Evolutionary conservation across 2,888 invertebrate genomes (phyloP).

Genomic region (Elysia crispata): DNA sequence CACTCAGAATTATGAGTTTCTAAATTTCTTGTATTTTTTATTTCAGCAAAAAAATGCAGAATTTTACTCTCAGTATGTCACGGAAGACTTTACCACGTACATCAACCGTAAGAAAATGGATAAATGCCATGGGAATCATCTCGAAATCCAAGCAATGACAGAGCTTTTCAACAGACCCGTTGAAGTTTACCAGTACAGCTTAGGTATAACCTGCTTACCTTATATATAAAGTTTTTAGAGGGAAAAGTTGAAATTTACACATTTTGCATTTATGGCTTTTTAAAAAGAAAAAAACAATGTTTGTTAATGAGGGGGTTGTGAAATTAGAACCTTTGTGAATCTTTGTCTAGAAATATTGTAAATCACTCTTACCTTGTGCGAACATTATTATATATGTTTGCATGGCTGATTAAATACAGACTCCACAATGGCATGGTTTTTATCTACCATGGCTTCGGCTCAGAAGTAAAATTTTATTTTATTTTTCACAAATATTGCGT

Average conservation of each 20-base stretch:
- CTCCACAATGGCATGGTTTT: too few species aligned
- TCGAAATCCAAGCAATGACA: conserved; percentile 93
- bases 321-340: too few species aligned
- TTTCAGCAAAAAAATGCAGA: conserved; percentile 88
- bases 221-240: neutral
- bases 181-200: conserved; percentile 89
- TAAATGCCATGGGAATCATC: conserved; percentile 91
- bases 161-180: conserved; percentile 92
- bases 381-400: too few species aligned
- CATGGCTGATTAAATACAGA: too few species aligned
- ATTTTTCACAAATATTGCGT: too few species aligned
- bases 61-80: conserved; percentile 91
- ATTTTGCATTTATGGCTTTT: neutral
- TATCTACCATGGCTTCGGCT: too few species aligned
- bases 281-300: too few species aligned
- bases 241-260: neutral
- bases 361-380: too few species aligned
- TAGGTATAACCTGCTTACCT: conserved; percentile 82
- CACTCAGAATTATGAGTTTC: too few species aligned
- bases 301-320: too few species aligned
- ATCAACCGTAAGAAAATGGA: conserved; percentile 88
- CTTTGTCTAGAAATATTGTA: too few species aligned
- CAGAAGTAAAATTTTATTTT: too few species aligned
- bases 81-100: conserved; percentile 91
- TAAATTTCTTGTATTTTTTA: conserved; percentile 46